Evolutionary conservation across 2,113 vertebrate species (phyloP).

Genomic region (Clarias macrocephalus): DNA sequence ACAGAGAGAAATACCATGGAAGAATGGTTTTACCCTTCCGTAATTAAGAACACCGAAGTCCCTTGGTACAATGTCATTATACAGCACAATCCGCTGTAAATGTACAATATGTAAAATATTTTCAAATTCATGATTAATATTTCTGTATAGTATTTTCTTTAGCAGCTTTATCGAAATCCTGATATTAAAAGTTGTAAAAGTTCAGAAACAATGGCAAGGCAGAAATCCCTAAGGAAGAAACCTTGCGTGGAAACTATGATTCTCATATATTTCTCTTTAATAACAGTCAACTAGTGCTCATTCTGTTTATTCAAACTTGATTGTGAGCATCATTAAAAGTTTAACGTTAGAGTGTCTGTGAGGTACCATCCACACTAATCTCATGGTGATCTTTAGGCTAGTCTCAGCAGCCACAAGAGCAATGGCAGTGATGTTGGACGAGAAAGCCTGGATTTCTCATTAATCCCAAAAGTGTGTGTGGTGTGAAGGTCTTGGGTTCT

Average conservation of each 20-base stretch:
- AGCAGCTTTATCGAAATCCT: background rate
- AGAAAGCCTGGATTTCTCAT: background rate
- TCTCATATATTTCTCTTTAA: background rate
- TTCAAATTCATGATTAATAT: background rate
- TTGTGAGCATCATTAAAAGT: background rate
- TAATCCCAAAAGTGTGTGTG: background rate
- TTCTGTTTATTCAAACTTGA: background rate
- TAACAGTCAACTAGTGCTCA: background rate
- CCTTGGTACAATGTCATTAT: background rate
- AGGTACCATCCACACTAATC: background rate
- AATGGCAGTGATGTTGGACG: background rate
- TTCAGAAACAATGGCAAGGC: background rate
- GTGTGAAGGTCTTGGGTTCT: background rate
- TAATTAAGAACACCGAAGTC: background rate
- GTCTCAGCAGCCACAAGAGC: background rate
- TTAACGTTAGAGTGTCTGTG: background rate
- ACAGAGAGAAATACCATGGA: slow-evolving; percentile 44
- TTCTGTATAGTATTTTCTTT: background rate
- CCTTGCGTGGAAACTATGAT: background rate
- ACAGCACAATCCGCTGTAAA: background rate
- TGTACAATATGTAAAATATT: background rate
- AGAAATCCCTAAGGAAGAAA: background rate
- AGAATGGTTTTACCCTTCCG: slow-evolving; percentile 2
- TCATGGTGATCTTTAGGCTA: background rate
- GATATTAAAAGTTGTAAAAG: background rate